Conservation (phyloP, 2,113 vertebrate genomes). For the Macrotus californicus region DNA sequence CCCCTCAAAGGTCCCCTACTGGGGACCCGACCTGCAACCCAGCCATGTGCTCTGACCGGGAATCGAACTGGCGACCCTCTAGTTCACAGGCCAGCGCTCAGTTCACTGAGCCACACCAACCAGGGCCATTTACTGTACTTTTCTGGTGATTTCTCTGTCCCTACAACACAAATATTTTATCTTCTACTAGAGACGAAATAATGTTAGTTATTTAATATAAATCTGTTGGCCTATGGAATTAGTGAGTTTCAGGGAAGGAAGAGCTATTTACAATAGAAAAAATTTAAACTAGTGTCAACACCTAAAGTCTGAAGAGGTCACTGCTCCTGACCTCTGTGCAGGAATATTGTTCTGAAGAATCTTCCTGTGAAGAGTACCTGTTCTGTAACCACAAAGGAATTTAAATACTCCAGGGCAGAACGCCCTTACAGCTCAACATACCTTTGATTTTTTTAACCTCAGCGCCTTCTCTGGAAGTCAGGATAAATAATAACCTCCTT, state of each 20-base stretch:
- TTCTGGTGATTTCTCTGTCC: background rate
- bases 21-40: no score
- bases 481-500: background rate
- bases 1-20: no score
- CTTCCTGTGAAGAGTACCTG: background rate
- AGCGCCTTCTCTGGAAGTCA: background rate
- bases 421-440: background rate
- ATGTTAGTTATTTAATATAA: background rate
- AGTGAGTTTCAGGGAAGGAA: background rate
- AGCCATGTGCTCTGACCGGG: no score
- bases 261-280: background rate
- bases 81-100: no score
- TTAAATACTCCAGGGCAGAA: background rate
- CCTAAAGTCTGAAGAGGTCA: background rate
- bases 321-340: background rate
- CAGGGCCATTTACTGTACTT: background rate
- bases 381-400: background rate
- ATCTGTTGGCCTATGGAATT: background rate
- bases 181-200: background rate
- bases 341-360: background rate
- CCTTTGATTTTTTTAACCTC: background rate
- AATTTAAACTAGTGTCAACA: background rate
- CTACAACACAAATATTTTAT: background rate
- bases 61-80: no score
- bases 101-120: no score